Evolutionary conservation across 2,113 vertebrate species (phyloP).

Genomic region (Protobothrops mucrosquamatus): DNA sequence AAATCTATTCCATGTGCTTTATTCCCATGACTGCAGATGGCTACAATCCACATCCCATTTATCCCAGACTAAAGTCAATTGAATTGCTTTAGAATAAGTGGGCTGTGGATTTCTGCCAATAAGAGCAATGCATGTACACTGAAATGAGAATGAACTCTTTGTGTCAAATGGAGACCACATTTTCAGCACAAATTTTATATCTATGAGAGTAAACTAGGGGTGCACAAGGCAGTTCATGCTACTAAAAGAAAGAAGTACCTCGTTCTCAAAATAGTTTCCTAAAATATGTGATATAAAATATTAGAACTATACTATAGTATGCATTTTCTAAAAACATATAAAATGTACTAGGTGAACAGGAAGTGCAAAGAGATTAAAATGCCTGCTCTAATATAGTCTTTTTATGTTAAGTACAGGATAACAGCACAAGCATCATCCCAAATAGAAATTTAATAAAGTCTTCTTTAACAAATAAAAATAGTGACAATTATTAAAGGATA

Average conservation of each 20-base stretch:
- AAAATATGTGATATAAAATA: slow-evolving; percentile 48
- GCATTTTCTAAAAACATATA: slow-evolving; percentile 43
- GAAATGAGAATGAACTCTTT: slow-evolving; percentile 38
- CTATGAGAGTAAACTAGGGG: slow-evolving; percentile 51
- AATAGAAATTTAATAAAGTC: slow-evolving; percentile 46
- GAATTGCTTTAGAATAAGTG: slow-evolving; percentile 15
- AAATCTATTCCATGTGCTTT: slow-evolving; percentile 26
- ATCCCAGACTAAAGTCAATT: slow-evolving; percentile 15
- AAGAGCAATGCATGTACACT: slow-evolving; percentile 17
- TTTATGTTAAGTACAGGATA: slow-evolving; percentile 44
- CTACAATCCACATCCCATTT: slow-evolving; percentile 27
- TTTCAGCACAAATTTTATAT: slow-evolving; percentile 43
- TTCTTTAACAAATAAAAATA: slow-evolving; percentile 39
- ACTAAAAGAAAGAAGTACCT: slow-evolving; percentile 34
- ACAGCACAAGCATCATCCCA: slow-evolving; percentile 43
- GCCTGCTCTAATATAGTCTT: slow-evolving; percentile 53
- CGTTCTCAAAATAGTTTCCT: slow-evolving; percentile 27
- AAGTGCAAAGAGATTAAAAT: slow-evolving; percentile 58
- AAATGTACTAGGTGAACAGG: slow-evolving; percentile 56
- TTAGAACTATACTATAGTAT: slow-evolving; percentile 38
- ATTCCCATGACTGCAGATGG: slow-evolving; percentile 45
- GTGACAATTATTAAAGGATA: slow-evolving; percentile 41
- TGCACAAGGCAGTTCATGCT: slow-evolving; percentile 50
- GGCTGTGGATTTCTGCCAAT: slow-evolving; percentile 26
- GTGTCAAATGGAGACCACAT: slow-evolving; percentile 43